phyloP scores from a whole-genome alignment of 2,797 vertebrate species.

The Arnoldichthys spilopterus region DNA sequence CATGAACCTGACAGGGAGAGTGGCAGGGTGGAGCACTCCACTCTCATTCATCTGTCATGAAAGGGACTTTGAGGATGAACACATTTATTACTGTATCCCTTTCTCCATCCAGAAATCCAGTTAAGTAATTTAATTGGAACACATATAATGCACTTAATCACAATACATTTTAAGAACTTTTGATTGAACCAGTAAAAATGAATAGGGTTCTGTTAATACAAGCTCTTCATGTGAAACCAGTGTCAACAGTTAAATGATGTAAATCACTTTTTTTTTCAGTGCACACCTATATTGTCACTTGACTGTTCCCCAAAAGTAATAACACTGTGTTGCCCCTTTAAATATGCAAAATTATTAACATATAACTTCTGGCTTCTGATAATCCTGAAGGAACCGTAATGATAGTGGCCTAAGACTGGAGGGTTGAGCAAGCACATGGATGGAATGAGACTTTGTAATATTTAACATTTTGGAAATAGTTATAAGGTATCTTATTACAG shows the following conservation, averaged over 20 bases:
- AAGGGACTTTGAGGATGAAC: background rate
- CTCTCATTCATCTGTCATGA: background rate
- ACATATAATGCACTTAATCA: too few species aligned
- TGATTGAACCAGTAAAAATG: too few species aligned
- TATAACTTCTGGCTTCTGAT: conserved; percentile 73
- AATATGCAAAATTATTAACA: conserved; percentile 73
- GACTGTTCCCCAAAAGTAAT: conserved; percentile 39
- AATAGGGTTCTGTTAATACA: too few species aligned
- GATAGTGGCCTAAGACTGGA: background rate
- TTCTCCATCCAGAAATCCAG: background rate
- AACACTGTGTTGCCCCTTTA: conserved; percentile 59
- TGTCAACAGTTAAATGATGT: too few species aligned
- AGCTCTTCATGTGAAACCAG: too few species aligned
- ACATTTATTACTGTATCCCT: background rate
- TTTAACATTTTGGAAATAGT: background rate
- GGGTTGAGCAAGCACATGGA: too few species aligned
- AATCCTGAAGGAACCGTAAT: conserved; percentile 51
- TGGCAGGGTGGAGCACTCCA: too few species aligned
- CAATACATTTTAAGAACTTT: too few species aligned
- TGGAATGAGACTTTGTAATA: too few species aligned
- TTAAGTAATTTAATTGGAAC: too few species aligned
- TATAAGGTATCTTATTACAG: too few species aligned
- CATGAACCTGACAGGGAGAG: background rate
- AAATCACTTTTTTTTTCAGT: too few species aligned
- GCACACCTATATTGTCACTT: conserved; percentile 45